These are phyloP conservation scores for Argya squamiceps DNA, from an alignment of 2,797 vertebrate species.

Conservation along the genomic window DNA sequence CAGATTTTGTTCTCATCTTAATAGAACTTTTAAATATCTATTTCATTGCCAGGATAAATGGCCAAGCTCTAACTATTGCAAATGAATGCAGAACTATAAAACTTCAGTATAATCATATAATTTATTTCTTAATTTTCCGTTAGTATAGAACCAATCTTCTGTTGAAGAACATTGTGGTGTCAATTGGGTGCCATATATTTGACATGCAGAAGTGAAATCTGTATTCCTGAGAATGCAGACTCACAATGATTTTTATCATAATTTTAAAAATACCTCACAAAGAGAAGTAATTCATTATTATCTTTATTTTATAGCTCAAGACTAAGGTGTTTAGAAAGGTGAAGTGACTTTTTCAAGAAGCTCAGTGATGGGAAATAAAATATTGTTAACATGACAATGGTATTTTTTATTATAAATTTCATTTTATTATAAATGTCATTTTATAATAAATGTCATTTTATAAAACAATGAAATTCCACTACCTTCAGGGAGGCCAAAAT, in stretches of 20 bases:
- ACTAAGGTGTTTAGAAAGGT: not conserved
- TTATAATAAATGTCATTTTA: not conserved
- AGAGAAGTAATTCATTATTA: not conserved
- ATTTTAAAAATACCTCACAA: not conserved
- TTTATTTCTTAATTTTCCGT: conserved; percentile 22
- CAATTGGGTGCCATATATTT: not conserved
- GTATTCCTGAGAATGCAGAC: not conserved
- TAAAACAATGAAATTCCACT: not conserved
- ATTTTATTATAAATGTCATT: not conserved
- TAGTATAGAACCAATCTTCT: not conserved
- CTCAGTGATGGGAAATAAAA: not conserved
- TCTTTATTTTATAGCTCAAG: not conserved
- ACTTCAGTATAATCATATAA: not conserved
- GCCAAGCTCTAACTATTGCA: not conserved
- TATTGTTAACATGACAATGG: not conserved
- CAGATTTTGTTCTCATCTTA: conserved; percentile 14
- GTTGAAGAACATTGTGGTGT: not conserved
- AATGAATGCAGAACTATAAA: conserved; percentile 34
- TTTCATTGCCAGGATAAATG: conserved; percentile 27
- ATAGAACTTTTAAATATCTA: conserved; percentile 27
- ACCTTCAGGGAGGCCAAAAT: not conserved
- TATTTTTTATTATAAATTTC: not conserved
- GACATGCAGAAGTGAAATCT: not conserved
- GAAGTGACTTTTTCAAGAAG: not conserved
- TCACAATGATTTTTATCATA: not conserved